Evolutionary conservation across 2,797 vertebrate genomes (phyloP).

Genomic region (Tragelaphus oryx): DNA sequence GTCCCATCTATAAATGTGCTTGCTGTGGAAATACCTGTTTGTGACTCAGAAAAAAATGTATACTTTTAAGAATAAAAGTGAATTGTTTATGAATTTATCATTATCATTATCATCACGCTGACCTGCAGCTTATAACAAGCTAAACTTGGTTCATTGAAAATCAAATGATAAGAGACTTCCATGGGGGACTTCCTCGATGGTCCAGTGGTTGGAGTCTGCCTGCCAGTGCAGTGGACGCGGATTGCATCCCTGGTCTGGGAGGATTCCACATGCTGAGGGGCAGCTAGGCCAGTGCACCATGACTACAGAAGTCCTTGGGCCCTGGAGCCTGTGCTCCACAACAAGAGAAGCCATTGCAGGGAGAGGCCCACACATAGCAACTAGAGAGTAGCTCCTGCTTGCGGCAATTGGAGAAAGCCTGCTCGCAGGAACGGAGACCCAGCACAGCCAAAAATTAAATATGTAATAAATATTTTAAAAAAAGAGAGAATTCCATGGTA

Average conservation of each 20-base stretch:
- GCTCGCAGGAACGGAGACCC: not conserved
- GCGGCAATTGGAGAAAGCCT: not conserved
- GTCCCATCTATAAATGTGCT: not conserved
- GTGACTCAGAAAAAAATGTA: not conserved
- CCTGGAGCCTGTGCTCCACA: not conserved
- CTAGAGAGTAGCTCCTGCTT: not conserved
- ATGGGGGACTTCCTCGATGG: not conserved
- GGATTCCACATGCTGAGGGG: rapidly evolving
- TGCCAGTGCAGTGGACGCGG: not conserved
- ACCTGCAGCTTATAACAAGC: not conserved
- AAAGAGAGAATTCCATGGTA: not conserved
- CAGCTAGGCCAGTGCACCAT: not conserved
- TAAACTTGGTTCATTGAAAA: not conserved
- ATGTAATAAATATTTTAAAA: not conserved
- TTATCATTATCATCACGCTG: not conserved
- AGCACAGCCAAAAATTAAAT: not conserved
- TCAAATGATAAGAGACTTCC: not conserved
- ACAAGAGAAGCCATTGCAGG: not conserved
- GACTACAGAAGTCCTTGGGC: not conserved
- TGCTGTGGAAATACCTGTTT: not conserved
- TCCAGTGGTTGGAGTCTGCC: not conserved
- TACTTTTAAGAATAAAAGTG: not conserved
- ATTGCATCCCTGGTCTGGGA: not conserved
- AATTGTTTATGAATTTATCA: not conserved
- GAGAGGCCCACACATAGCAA: not conserved